A percentile compares a stretch with the other conserved stretches of the same genome.
Conservation (phyloP, 2,888 invertebrate genomes). For the Hermodice carunculata region DNA sequence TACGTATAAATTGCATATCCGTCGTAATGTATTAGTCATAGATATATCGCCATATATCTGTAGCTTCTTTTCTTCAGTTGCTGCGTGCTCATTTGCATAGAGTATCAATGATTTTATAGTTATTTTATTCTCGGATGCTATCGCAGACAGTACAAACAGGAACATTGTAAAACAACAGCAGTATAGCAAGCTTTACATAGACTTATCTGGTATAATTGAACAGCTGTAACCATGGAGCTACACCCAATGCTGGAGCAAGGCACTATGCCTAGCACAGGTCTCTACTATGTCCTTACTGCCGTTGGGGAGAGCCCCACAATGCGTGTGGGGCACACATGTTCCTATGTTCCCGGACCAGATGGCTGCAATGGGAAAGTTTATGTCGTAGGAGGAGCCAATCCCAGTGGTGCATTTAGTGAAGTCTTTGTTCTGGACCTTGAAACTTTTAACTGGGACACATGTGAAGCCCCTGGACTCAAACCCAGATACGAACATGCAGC, state of each 20-base stretch:
- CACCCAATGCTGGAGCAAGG: constrained; percentile 62
- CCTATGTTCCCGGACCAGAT: constrained; percentile 49
- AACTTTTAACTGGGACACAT: constrained; percentile 62
- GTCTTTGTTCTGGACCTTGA: constrained; percentile 62
- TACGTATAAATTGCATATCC: no score
- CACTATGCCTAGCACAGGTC: constrained; percentile 53
- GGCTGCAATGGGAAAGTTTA: constrained; percentile 52
- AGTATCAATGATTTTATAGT: no score
- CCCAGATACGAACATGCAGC: constrained; percentile 68
- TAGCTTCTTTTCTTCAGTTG: no score
- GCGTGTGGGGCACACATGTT: constrained; percentile 66
- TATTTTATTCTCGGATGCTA: no score
- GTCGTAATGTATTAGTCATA: no score
- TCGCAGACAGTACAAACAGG: no score
- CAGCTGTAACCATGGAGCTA: constrained; percentile 55
- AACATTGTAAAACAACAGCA: no score
- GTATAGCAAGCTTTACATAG: no score
- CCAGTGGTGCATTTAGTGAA: constrained; percentile 65
- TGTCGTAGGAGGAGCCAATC: constrained; percentile 69
- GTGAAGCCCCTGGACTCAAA: constrained; percentile 51
- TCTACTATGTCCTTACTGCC: constrained; percentile 67
- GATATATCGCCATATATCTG: no score
- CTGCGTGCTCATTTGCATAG: no score
- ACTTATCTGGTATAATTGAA: not conserved
- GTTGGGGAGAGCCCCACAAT: constrained; percentile 64